Conservation (phyloP, 2,888 invertebrate genomes). For the Sycophila texana region DNA sequence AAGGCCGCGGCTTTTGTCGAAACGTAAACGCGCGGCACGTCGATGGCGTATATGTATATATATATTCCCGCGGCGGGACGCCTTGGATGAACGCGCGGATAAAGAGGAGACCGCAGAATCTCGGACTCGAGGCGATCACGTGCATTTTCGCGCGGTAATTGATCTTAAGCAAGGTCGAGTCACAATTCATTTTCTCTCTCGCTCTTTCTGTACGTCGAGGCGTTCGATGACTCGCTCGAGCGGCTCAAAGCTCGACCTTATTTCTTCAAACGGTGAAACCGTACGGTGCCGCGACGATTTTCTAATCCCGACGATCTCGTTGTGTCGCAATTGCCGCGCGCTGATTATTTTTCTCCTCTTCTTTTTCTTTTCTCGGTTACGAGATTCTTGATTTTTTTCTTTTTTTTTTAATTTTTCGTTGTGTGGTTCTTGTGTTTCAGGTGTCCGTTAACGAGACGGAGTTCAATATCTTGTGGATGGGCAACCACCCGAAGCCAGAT, state of each 20-base stretch:
- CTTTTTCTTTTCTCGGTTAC: neutral
- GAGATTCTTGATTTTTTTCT: no score
- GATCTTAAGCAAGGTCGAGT: neutral
- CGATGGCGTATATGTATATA: neutral
- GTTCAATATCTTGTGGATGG: slow-evolving; percentile 95
- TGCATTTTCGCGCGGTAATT: slow-evolving; percentile 6
- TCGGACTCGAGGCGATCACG: slow-evolving; percentile 6
- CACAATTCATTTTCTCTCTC: neutral
- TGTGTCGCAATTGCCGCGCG: neutral
- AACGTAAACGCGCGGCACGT: neutral
- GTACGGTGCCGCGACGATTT: neutral
- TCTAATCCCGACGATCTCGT: neutral
- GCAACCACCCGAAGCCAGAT: slow-evolving; percentile 93
- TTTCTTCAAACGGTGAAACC: neutral
- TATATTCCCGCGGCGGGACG: neutral
- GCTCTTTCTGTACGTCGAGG: neutral
- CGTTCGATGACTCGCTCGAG: slow-evolving; percentile 1
- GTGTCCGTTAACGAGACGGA: slow-evolving; percentile 83
- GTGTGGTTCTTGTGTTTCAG: slow-evolving; percentile 66
- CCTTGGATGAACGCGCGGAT: neutral
- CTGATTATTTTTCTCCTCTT: no score
- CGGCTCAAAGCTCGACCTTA: neutral
- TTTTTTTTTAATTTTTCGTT: neutral
- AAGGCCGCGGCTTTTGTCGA: neutral
- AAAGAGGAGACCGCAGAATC: neutral